Evolutionary conservation across 2,797 vertebrate species (phyloP), one percentile per base, ranked within the genome.

Genomic region (Coccyzus lansbergi): DNA sequence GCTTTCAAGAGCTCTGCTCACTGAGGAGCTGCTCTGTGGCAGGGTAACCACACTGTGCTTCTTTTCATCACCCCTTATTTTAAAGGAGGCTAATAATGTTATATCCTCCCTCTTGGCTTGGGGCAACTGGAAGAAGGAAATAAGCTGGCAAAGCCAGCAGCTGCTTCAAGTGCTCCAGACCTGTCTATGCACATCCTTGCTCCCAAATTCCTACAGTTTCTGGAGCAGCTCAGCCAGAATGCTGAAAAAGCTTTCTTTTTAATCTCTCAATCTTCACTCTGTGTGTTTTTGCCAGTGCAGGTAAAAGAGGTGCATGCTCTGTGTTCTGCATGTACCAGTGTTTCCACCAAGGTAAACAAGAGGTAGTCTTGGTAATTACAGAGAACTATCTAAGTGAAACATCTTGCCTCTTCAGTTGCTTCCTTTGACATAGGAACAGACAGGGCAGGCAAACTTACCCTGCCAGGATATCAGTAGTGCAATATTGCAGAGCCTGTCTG

Each of bases 141-240:
- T 42, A 21, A 85, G 53, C 52, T 91, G 90, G 63, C 80, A 72
- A 81, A 81, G 46, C 42, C 40, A 40, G 67, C 38, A 64, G 78
- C 84, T 70, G 58, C 90, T 92, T 83, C 46, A 68, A 92, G 69
- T 0, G 0, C 83, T 80, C 34, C 29, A 69, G 92, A 31, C 94
- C 79, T 96, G 93, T 71, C 90, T 95, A 9, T 83, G 76, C 90
- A 87, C 55, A 95, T 92, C 88, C 88, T 92, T 40, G 29, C 65
- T 91, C 44, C 65, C 25, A 51, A 12, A 78, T 78, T 74, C 86
- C n/a, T 89, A 19, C n/a, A 58, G 34, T 67, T 93, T 93, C 67
- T 70, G 60, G 75, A 92, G 74, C 34, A 83, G 51, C 69, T 64
- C 55, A 85, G 56, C 64, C 53, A 90, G 76, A 87, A 78, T 5